phyloP scores from a whole-genome alignment of 2,113 vertebrate genomes.

The Bambusicola thoracicus region DNA sequence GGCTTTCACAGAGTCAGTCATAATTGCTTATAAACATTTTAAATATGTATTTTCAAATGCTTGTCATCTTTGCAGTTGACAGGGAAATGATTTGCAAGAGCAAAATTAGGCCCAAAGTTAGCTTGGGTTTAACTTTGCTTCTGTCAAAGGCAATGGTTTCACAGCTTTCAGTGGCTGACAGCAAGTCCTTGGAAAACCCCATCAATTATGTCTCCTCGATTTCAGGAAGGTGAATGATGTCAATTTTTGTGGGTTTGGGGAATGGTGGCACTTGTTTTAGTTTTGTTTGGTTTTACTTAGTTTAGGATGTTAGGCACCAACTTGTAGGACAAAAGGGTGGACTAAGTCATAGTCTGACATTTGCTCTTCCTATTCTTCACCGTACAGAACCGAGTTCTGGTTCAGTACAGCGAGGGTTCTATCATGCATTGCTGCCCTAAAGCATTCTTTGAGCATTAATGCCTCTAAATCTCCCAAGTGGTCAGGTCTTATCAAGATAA shows the following conservation, averaged over 20 bases:
- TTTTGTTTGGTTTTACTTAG: not conserved
- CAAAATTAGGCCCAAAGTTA: not conserved
- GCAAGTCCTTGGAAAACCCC: not conserved
- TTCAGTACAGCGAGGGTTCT: not conserved
- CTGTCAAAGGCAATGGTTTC: not conserved
- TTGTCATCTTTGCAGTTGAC: not conserved
- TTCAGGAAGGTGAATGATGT: accelerated
- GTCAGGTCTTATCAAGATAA: not conserved
- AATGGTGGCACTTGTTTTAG: not conserved
- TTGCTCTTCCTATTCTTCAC: not conserved
- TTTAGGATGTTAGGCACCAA: not conserved
- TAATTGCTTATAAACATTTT: not conserved
- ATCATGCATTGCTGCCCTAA: not conserved
- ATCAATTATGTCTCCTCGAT: not conserved
- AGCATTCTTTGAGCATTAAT: not conserved
- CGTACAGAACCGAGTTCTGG: not conserved
- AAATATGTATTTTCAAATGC: not conserved
- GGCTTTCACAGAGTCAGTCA: not conserved
- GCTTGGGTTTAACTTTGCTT: not conserved
- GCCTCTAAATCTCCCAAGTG: not conserved
- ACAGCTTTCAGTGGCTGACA: not conserved
- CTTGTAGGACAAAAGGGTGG: not conserved
- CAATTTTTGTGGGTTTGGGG: not conserved
- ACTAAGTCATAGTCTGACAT: not conserved
- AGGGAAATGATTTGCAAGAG: not conserved